Conservation (phyloP, 1,140 invertebrate genomes). For the Gryllus bimaculatus region DNA sequence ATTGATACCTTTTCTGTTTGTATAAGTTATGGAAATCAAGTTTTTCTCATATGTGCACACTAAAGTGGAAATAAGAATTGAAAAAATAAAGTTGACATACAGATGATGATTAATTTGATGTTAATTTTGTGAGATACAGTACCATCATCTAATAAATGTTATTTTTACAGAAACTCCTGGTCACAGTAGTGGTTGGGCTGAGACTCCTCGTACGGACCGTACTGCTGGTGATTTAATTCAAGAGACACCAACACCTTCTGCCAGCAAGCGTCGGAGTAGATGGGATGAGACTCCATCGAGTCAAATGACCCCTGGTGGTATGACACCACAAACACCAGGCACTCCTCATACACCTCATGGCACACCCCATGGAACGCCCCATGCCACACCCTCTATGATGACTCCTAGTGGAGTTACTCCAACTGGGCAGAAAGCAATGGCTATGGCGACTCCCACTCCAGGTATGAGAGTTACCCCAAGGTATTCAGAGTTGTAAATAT, state of each 20-base stretch:
- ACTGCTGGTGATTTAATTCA: constrained; percentile 60
- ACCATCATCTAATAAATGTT: background rate
- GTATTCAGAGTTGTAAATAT: too few species aligned
- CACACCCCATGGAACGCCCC: constrained; percentile 44
- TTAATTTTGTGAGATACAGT: too few species aligned
- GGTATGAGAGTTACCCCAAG: constrained; percentile 33
- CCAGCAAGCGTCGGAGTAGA: constrained; percentile 82
- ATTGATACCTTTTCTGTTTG: background rate
- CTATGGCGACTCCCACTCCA: constrained; percentile 92
- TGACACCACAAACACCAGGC: constrained; percentile 35
- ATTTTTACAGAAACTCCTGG: constrained; percentile 73
- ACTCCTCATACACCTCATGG: constrained; percentile 61
- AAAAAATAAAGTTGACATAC: too few species aligned
- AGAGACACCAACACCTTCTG: constrained; percentile 84
- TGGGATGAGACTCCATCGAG: constrained; percentile 96
- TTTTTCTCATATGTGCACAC: too few species aligned
- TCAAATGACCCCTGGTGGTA: constrained; percentile 47
- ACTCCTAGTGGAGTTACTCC: constrained; percentile 80
- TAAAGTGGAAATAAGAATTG: too few species aligned
- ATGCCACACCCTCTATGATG: constrained; percentile 49
- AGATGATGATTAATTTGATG: too few species aligned
- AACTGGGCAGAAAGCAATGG: constrained; percentile 93
- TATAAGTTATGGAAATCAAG: too few species aligned
- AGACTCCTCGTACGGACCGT: constrained; percentile 91
- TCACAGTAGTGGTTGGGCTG: constrained; percentile 91